Evolutionary conservation across 2,113 vertebrate species (phyloP), one percentile per base, ranked within the genome.

Genomic region (Tachycineta bicolor): DNA sequence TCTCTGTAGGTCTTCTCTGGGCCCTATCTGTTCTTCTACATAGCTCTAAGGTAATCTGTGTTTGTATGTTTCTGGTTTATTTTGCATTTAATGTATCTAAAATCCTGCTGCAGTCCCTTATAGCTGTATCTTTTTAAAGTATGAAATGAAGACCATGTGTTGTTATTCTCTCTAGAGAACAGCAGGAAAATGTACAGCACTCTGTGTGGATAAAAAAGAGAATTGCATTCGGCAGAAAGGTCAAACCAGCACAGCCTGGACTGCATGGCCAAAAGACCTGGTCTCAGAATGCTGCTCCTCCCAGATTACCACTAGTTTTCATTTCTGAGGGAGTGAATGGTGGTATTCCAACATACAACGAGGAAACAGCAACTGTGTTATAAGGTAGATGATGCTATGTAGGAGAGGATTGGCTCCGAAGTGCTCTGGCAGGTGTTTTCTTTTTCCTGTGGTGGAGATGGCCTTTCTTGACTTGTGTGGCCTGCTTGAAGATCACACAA

Each of bases 121-220:
- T 0, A 41, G 2, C 9, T 0, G 0, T 15, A 2, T 2, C 12
- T 67, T 55, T 70, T 64, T 31, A 25, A 10, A 37, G 9, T 19
- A 34, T 19, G n/a, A 69, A 85, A 34, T 1, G 24, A 25, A 60
- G 18, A 52, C 10, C 47, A 10, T 31, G 14, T 33, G 16, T 6
- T 64, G 18, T 6, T 6, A 5, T 3, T 21, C n/a, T 37, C 37
- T 37, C 5, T 22, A 29, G 33, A 64, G 11, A 68, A 47, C 0
- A 80, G 6, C 15, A 91, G 55, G 49, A 43, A 71, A 68, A 39
- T 5, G 6, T 7, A 6, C 19, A 31, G 20, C 11, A 37, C 12
- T 18, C 1, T 25, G 11, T 80, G 24, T 67, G 9, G 16, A 13
- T 13, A 39, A 1, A 73, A 59, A 34, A 4, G 7, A 90, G 16